A percentile compares a stretch with the other conserved stretches of the same genome.
phyloP scores from a whole-genome alignment of 2,797 vertebrate species.

The Urocyon cinereoargenteus region DNA sequence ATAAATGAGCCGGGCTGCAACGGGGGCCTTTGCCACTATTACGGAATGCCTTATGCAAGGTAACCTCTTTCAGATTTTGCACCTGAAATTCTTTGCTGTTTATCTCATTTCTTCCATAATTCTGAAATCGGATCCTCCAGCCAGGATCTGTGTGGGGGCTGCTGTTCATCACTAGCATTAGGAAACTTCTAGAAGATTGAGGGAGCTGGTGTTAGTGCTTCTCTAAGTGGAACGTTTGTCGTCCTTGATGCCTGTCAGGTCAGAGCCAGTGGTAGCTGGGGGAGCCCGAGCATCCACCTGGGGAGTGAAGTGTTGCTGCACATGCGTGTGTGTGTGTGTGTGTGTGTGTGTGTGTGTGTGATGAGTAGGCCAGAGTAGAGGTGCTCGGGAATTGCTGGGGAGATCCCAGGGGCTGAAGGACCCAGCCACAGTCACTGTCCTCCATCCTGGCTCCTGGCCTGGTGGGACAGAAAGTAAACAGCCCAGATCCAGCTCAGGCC shows the following conservation, averaged over 20 bases:
- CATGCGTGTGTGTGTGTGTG: background rate
- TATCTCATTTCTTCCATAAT: background rate
- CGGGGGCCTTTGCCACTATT: background rate
- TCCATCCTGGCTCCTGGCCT: background rate
- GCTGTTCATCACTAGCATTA: background rate
- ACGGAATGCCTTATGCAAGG: background rate
- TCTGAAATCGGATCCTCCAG: background rate
- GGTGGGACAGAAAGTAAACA: background rate
- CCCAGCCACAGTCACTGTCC: background rate
- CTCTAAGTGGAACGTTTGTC: background rate
- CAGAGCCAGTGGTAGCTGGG: background rate
- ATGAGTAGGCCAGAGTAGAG: background rate
- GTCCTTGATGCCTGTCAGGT: background rate
- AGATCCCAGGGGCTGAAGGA: background rate
- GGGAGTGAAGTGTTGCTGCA: too few species aligned
- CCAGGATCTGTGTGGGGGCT: background rate
- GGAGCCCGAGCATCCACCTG: background rate
- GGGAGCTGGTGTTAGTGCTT: background rate
- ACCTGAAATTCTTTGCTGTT: background rate
- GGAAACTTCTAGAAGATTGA: background rate
- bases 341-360: background rate
- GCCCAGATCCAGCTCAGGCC: background rate
- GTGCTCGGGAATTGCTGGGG: background rate
- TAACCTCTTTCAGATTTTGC: background rate
- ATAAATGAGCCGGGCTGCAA: background rate